phyloP scores from a whole-genome alignment of 2,113 vertebrate genomes.

The Mobula birostris region DNA sequence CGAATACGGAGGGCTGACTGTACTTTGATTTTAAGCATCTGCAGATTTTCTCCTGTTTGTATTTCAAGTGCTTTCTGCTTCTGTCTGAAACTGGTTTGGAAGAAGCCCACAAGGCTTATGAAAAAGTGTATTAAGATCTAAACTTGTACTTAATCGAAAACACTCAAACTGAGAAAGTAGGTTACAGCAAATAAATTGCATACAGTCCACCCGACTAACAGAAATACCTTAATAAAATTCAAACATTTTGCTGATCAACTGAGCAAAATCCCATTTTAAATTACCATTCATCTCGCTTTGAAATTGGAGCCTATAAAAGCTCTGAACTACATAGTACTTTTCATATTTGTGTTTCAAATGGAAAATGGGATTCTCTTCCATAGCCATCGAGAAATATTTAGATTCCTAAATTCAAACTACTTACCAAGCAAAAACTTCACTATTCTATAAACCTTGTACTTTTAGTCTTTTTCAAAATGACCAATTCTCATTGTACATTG shows the following conservation, averaged over 20 bases:
- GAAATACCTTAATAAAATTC: not conserved
- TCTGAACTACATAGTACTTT: not conserved
- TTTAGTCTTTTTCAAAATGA: slow-evolving; percentile 15
- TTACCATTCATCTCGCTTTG: not conserved
- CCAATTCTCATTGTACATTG: not conserved
- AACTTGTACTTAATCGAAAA: not conserved
- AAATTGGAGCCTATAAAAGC: not conserved
- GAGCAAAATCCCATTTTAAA: slow-evolving; percentile 16
- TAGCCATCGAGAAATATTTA: not conserved
- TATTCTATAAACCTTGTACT: not conserved
- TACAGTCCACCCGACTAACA: not conserved
- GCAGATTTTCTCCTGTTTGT: no score
- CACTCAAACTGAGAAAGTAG: not conserved
- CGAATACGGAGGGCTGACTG: no score
- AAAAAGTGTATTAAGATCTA: not conserved
- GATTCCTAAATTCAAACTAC: not conserved
- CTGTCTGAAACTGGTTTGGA: not conserved
- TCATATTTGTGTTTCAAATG: slow-evolving; percentile 5
- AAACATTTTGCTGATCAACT: not conserved
- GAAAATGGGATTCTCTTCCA: slow-evolving; percentile 20
- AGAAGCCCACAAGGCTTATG: not conserved
- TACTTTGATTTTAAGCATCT: no score
- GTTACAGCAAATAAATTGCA: not conserved
- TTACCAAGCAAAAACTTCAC: not conserved
- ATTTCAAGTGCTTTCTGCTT: no score